Evolutionary conservation across 2,113 vertebrate species (phyloP), one percentile per base, ranked within the genome.

Genomic region (Microcebus tavaratra): DNA sequence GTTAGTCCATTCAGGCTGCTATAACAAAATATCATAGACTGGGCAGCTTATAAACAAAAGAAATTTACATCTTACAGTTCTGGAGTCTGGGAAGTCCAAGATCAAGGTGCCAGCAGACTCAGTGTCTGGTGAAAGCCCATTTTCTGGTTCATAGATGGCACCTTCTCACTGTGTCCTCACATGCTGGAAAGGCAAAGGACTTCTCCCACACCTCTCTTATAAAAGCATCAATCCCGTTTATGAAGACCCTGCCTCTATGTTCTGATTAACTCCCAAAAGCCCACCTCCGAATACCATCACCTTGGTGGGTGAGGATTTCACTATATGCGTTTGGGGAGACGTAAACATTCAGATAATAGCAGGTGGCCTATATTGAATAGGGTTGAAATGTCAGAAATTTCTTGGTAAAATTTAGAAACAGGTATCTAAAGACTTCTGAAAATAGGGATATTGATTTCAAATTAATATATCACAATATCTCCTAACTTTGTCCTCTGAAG

Each of bases 311-410:
- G 8, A 94, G 6, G n/a, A 75, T 50, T 45, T 75, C 31, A 67
- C 36, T 2, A 48, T 2, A 57, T 29, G 29, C n/a, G 45, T 65
- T 36, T 31, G 5, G 6, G 31, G 5, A 10, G 2, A 2, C 0
- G 59, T 8, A 57, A 55, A 23, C 36, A 23, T 45, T 73, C 45
- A 31, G 17, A 25, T 61, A 12, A 25, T 17, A 68, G 36, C 18
- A 59, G 31, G 18, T 48, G 27, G 4, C 23, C 23, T 88, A 75
- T 31, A 50, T 48, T 65, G 23, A 42, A 67, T 92, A 57, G 34
- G 6, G 36, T 59, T 76, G 83, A n/a, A 21, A 53, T 67, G 20
- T n/a, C 42, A 50, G 14, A 39, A 39, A 68, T 39, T 12, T 17
- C 8, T 83, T 61, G 39, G 23, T 75, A 84, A 68, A 63, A 81